Evolutionary conservation across 2,888 invertebrate genomes (phyloP).

Genomic region (Chydorus sphaericus): DNA sequence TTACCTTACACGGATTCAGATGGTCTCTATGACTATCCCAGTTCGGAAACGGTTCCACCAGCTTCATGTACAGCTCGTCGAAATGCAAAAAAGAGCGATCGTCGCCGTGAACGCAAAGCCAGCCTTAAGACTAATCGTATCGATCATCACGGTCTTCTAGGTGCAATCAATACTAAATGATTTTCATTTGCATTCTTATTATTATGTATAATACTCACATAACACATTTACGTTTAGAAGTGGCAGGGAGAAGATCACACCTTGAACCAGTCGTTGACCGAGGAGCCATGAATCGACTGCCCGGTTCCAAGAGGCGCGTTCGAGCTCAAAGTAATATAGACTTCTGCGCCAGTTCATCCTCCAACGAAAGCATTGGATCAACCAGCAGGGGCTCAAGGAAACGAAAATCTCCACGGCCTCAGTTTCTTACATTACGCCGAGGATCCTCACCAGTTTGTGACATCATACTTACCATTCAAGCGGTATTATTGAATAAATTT

Average conservation of each 20-base stretch:
- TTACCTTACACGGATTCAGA: conserved; percentile 63
- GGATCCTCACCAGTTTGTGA: conserved; percentile 4
- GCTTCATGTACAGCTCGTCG: neutral
- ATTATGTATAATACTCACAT: too few species aligned
- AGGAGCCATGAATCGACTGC: neutral
- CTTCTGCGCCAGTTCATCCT: conserved; percentile 38
- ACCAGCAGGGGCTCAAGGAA: conserved; percentile 19
- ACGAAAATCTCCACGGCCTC: neutral
- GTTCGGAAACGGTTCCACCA: conserved; percentile 39
- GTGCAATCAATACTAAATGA: conserved; percentile 28
- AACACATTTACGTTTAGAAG: too few species aligned
- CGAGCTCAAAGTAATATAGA: conserved; percentile 37
- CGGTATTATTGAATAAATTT: neutral
- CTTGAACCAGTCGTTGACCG: conserved; percentile 9
- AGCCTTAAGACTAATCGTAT: conserved; percentile 39
- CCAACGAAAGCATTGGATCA: conserved; percentile 40
- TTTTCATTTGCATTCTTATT: too few species aligned
- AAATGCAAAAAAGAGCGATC: neutral
- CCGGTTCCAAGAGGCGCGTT: conserved; percentile 42
- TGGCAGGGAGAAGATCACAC: neutral
- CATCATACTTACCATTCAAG: conserved; percentile 8
- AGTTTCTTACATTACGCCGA: neutral
- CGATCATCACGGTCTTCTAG: conserved; percentile 37
- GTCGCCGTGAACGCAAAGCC: conserved; percentile 17
- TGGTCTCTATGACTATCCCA: conserved; percentile 62